A percentile compares a stretch with the other conserved stretches of the same genome.
These are phyloP conservation scores for Ferdinandea cuprea DNA, from an alignment of 2,888 invertebrate genomes.

Conservation along the genomic window DNA sequence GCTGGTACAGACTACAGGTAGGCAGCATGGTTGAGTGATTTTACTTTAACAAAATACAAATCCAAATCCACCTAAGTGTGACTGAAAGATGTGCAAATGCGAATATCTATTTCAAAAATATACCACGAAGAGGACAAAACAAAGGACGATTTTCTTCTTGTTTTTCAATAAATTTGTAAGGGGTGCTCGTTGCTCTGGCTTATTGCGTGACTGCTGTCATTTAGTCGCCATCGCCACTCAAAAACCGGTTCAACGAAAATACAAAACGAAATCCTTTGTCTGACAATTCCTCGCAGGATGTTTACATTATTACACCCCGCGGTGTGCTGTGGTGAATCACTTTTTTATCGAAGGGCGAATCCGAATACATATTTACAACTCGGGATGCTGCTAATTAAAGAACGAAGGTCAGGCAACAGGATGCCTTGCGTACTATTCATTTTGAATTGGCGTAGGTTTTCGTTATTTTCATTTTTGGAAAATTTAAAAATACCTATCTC, in stretches of 20 bases:
- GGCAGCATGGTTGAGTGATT: conserved; percentile 30
- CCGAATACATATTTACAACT: background rate
- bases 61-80: conserved; percentile 31
- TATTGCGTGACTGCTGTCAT: no score
- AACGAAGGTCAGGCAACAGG: background rate
- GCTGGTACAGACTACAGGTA: no score
- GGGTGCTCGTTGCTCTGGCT: no score
- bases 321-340: background rate
- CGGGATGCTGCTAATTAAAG: background rate
- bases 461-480: background rate
- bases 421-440: background rate
- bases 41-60: background rate
- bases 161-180: background rate
- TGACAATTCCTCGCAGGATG: conserved; percentile 1
- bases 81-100: background rate
- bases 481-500: no score
- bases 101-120: no score
- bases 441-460: conserved; percentile 30
- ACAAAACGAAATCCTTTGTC: conserved; percentile 32
- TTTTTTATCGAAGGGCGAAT: background rate
- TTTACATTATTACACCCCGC: background rate
- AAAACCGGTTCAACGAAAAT: conserved; percentile 21
- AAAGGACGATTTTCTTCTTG: conserved; percentile 12
- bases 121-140: conserved; percentile 16
- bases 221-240: conserved; percentile 11